Evolutionary conservation across 2,113 vertebrate genomes (phyloP), one percentile per base, ranked within the genome.

Genomic region (Labeo rohita): DNA sequence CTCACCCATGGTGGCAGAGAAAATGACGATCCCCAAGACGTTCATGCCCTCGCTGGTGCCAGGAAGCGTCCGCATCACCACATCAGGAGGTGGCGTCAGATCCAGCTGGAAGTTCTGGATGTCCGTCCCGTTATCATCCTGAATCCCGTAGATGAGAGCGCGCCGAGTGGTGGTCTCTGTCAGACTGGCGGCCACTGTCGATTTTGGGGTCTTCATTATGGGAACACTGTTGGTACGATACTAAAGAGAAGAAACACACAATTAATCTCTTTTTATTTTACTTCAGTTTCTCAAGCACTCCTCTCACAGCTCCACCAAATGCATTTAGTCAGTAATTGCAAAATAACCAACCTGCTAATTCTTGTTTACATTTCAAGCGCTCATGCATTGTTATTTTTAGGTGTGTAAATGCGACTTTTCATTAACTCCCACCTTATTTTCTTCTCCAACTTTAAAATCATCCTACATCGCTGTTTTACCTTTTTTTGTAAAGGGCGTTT

Each of bases 1-100:
- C 73, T 21, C 95, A 98, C 98, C 98, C 98, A 99, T 99, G 0
- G 97, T 99, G 89, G 97, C 96, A 2, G 98, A 99, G 91, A 99
- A 99, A 89, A 99, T 98, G 88, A 99, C 98, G 11, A 99, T 99
- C 39, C 98, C 98, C 1, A 99, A 94, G 12, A 99, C 98, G 0
- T 99, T 99, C 97, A 99, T 99, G 89, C 98, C 98, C 0, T 98
- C 97, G 0, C 97, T 99, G 10, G 97, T 96, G 77, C 96, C 97
- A 0, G 98, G 98, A 54, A 96, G 94, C 2, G 96, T 98, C 65
- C 94, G 94, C 90, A 99, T 96, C 85, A 97, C 88, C 54, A 99
- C 94, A 86, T 98, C 97, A 0, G 98, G 97, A 0, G 98, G 96
- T 0, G 97, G 97, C 2, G 97, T 99, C 90, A 99, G 95, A 86